A percentile compares a stretch with the other conserved stretches of the same genome.
Conservation (phyloP, 2,888 invertebrate genomes). For the Lumbricus terrestris region DNA sequence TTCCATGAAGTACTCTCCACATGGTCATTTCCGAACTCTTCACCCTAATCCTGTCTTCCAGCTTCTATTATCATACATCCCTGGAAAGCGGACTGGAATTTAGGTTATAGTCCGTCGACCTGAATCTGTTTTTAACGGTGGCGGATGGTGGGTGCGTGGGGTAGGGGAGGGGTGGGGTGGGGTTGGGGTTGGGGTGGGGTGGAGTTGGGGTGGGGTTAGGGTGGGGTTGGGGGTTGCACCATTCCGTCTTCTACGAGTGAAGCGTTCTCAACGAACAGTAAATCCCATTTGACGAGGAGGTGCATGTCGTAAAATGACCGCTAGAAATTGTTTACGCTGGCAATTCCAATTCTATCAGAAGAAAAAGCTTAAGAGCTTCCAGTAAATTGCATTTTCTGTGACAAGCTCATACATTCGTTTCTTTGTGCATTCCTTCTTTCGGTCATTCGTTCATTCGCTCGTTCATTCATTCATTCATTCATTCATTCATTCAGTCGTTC, state of each 20-base stretch:
- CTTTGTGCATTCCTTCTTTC: no score
- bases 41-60: neutral
- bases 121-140: neutral
- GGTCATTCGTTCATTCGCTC: no score
- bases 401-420: neutral
- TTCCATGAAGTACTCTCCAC: no score
- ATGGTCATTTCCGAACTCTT: neutral
- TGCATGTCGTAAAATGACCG: neutral
- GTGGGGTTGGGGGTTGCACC: neutral
- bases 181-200: no score
- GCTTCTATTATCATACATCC: neutral
- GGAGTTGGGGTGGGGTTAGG: no score
- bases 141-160: no score
- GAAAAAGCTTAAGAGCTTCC: neutral
- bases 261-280: neutral
- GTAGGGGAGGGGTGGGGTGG: no score
- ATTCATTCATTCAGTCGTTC: no score
- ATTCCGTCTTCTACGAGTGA: neutral
- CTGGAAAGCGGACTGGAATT: neutral
- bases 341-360: neutral
- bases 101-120: neutral
- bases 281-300: neutral
- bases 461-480: no score
- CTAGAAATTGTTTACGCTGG: neutral
- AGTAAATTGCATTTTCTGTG: neutral